These are phyloP conservation scores for Batillaria attramentaria DNA, from an alignment of 1,140 invertebrate genomes.

Conservation along the genomic window DNA sequence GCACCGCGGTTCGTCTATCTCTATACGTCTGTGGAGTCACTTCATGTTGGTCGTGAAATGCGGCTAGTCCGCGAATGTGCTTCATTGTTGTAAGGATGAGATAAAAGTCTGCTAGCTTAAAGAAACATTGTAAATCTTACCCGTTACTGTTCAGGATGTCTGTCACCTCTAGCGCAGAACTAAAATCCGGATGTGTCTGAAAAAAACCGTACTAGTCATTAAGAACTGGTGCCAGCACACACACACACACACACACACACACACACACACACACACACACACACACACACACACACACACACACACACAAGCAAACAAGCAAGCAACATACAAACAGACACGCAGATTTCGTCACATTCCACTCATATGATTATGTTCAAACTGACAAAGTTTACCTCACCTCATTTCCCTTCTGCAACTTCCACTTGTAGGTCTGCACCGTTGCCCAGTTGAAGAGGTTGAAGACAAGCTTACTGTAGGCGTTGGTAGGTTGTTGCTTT, in stretches of 20 bases:
- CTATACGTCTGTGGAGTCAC: too few relatives aligned
- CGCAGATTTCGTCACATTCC: not conserved
- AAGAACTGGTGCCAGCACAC: too few relatives aligned
- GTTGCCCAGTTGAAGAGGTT: slow-evolving; percentile 50
- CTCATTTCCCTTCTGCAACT: slow-evolving; percentile 32
- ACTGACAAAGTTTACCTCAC: slow-evolving; percentile 13
- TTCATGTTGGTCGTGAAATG: too few relatives aligned
- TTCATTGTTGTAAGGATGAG: too few relatives aligned
- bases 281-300: slow-evolving; percentile 4
- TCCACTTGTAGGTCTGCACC: slow-evolving; percentile 45
- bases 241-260: not conserved
- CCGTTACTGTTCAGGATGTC: too few relatives aligned
- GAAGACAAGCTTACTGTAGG: slow-evolving; percentile 35
- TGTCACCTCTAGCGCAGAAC: too few relatives aligned
- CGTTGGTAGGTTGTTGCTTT: not conserved
- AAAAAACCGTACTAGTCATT: too few relatives aligned
- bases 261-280: slow-evolving; percentile 1
- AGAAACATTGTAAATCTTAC: too few relatives aligned
- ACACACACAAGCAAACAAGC: not conserved
- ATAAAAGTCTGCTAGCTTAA: too few relatives aligned
- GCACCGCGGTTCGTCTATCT: too few relatives aligned
- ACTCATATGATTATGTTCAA: not conserved
- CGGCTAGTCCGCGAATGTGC: too few relatives aligned
- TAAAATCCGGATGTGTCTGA: too few relatives aligned
- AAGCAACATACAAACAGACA: not conserved